Conservation (phyloP, 2,797 vertebrate genomes). For the Fistularia tabacaria region DNA sequence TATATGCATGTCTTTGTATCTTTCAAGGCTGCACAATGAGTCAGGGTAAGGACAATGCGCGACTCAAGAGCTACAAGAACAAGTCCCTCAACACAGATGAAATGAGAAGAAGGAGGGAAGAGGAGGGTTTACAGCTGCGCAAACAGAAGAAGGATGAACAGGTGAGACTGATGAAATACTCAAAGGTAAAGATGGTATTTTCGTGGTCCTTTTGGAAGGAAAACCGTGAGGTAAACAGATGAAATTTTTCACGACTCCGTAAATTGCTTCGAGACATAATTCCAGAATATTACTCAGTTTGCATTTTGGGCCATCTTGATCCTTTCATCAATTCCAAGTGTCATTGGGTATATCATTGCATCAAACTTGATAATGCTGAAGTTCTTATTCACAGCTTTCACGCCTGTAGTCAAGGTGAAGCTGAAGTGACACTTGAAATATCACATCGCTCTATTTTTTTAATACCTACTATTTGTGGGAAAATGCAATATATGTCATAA, state of each 20-base stretch:
- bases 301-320: too few relatives aligned
- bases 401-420: too few relatives aligned
- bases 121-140: conserved; percentile 93
- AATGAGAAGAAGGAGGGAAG: conserved; percentile 95
- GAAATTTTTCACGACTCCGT: background rate
- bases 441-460: too few relatives aligned
- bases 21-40: conserved; percentile 85
- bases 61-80: conserved; percentile 98
- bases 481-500: too few relatives aligned
- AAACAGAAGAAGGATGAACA: conserved; percentile 98
- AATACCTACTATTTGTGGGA: too few relatives aligned
- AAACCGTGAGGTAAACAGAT: background rate
- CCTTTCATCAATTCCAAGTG: too few relatives aligned
- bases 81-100: conserved; percentile 97
- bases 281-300: too few relatives aligned
- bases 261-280: too few relatives aligned
- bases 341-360: too few relatives aligned
- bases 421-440: too few relatives aligned
- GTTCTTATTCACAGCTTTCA: too few relatives aligned
- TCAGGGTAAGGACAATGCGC: conserved; percentile 94
- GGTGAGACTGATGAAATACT: conserved; percentile 59
- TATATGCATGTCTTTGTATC: conserved; percentile 1
- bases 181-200: background rate
- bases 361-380: too few relatives aligned
- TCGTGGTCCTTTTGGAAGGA: background rate